These are phyloP conservation scores for Ophonus ardosiacus DNA, from an alignment of 2,888 invertebrate genomes.

Conservation along the genomic window DNA sequence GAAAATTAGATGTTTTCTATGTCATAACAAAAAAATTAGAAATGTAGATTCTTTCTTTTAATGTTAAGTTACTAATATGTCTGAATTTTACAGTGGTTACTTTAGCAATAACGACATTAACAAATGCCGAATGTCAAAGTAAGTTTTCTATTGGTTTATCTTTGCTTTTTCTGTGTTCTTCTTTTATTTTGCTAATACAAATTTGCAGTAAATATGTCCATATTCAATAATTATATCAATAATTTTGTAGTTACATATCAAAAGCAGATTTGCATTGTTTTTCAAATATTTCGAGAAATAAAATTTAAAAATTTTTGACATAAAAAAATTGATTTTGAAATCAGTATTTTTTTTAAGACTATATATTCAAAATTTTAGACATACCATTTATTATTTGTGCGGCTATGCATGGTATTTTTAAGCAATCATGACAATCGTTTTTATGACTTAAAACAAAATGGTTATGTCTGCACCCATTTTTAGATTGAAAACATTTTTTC, in stretches of 20 bases:
- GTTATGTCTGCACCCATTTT: no score
- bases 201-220: not conserved
- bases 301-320: no score
- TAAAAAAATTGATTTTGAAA: no score
- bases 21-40: slow-evolving; percentile 21
- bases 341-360: no score
- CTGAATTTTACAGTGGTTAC: slow-evolving; percentile 63
- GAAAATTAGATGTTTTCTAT: slow-evolving; percentile 39
- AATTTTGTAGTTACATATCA: not conserved
- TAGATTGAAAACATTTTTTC: no score
- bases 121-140: slow-evolving; percentile 81
- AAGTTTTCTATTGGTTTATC: slow-evolving; percentile 72
- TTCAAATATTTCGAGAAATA: no score
- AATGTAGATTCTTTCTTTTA: slow-evolving; percentile 44
- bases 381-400: no score
- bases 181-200: slow-evolving; percentile 20
- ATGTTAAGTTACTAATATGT: slow-evolving; percentile 56
- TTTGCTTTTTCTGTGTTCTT: slow-evolving; percentile 41
- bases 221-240: not conserved
- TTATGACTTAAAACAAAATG: no score
- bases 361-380: no score
- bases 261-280: not conserved
- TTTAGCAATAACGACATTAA: slow-evolving; percentile 74
- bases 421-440: no score
- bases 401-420: no score